Conservation (phyloP, 2,113 vertebrate species). For the Phalacrocorax brasilianus region DNA sequence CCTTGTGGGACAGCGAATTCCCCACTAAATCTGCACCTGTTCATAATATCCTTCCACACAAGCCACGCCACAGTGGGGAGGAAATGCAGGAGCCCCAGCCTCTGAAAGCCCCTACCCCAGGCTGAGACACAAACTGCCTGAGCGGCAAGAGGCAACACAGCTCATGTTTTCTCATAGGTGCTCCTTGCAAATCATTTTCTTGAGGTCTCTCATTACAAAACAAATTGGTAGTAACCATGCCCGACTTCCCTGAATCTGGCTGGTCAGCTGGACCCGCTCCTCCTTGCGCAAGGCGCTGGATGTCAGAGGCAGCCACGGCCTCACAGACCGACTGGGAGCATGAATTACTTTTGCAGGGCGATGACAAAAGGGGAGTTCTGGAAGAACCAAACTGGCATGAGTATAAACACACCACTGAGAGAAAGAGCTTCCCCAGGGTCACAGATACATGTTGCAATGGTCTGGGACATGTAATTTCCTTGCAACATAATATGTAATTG, state of each 20-base stretch:
- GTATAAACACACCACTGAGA: neutral
- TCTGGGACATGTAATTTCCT: slow-evolving; percentile 6
- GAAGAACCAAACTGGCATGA: neutral
- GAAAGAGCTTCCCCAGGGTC: neutral
- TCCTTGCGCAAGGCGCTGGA: neutral
- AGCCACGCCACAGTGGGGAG: accelerated
- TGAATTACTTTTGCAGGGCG: neutral
- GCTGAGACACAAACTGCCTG: neutral
- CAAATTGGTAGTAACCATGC: accelerated
- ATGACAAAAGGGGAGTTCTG: neutral
- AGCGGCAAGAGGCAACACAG: accelerated
- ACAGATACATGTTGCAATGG: neutral
- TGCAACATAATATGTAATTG: slow-evolving; percentile 28
- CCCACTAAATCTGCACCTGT: neutral
- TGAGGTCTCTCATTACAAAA: neutral
- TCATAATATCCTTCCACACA: neutral
- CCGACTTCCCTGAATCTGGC: neutral
- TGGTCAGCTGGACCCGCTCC: neutral
- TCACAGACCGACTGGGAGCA: neutral
- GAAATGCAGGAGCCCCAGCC: neutral
- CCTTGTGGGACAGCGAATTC: neutral
- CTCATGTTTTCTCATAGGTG: neutral
- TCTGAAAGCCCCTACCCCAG: neutral
- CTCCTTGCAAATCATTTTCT: neutral
- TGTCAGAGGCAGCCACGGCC: neutral